Percentiles rank a stretch among this genome's conserved stretches.
Conservation (phyloP, 1,140 invertebrate genomes). For the Micrasema longulum region DNA sequence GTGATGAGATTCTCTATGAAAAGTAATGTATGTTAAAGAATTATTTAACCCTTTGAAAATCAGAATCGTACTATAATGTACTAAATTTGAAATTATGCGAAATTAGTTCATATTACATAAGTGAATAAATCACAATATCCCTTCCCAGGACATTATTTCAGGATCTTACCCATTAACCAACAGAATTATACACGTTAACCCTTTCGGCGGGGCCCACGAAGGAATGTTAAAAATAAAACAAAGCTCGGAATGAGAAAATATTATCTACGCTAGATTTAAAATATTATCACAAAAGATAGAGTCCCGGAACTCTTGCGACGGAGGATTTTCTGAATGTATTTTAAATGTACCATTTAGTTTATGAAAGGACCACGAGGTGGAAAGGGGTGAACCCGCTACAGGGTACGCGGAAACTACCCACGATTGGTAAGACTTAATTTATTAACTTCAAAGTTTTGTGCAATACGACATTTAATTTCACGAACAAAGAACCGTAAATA, state of each 20-base stretch:
- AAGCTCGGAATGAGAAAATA: slow-evolving; percentile 55
- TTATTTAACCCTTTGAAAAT: neutral
- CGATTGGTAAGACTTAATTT: no score
- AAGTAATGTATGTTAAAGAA: neutral
- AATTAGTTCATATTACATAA: neutral
- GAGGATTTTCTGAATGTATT: slow-evolving; percentile 52
- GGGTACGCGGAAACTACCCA: neutral
- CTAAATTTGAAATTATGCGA: no score
- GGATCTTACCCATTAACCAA: slow-evolving; percentile 1
- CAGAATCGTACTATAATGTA: no score
- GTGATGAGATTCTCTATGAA: neutral
- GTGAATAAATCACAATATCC: slow-evolving; percentile 6
- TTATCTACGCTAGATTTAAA: slow-evolving; percentile 56
- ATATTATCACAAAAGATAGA: slow-evolving; percentile 55
- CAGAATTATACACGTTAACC: slow-evolving; percentile 15
- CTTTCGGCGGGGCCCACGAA: slow-evolving; percentile 25
- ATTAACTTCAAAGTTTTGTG: no score
- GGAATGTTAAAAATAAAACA: slow-evolving; percentile 51
- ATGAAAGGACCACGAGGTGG: slow-evolving; percentile 49
- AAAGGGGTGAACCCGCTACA: neutral
- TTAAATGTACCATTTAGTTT: slow-evolving; percentile 55
- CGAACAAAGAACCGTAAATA: no score
- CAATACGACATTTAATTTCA: no score
- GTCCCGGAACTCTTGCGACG: slow-evolving; percentile 41
- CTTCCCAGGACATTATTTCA: neutral